Evolutionary conservation across 2,113 vertebrate species (phyloP), one percentile per base, ranked within the genome.

Genomic region (Gavia stellata): DNA sequence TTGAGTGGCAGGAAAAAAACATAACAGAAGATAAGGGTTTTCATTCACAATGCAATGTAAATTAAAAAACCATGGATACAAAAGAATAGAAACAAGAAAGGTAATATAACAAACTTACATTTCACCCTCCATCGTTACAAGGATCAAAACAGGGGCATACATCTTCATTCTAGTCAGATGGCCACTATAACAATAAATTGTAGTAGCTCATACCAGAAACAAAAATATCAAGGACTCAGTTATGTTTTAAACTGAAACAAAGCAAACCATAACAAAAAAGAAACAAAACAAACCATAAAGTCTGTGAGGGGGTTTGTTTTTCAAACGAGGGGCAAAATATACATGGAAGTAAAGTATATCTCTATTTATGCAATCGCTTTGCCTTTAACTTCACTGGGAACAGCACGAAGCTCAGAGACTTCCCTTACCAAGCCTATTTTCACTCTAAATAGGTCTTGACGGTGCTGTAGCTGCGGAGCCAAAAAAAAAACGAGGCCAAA

Each of bases 1-100:
- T 93, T 97, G 92, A 97, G 79, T 80, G 92, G 94, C 86, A 97
- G 81, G 71, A 86, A 97, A 96, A 96, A 92, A 97, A 88, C 70
- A 89, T 90, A 95, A 82, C 82, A 87, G 91, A 95, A 97, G 94
- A 93, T 96, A 97, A 96, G 96, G 33, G 47, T 88, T 86, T 97
- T 93, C 85, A 88, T 78, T 97, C 93, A 91, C 92, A 97, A 97
- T 97, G 88, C 65, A 84, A 59, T 91, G 84, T 95, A 96, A 95
- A 97, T 96, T 96, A 96, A 97, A 96, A 98, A 95, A 50, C 81
- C 85, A 93, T 79, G 73, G 82, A 97, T 86, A 97, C 86, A 96
- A 97, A 96, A 74, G 82, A 95, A 34, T 62, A 94, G 92, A 97
- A 94, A 96, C 90, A 95, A 95, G 94, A 95, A 93, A 96, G 95